These are phyloP conservation scores for Spodoptera littoralis DNA, from an alignment of 2,888 invertebrate genomes.

Conservation along the genomic window DNA sequence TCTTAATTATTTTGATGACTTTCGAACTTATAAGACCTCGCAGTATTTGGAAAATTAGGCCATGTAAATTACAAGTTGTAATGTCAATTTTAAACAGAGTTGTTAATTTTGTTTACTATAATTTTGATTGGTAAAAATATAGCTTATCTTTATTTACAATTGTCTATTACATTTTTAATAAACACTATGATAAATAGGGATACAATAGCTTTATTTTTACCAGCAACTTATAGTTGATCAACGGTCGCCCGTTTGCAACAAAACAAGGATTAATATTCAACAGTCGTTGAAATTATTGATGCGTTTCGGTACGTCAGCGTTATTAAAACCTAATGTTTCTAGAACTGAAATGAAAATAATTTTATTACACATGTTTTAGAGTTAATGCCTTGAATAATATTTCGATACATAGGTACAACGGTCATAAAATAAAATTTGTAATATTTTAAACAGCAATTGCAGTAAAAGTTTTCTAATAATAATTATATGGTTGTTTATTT, in stretches of 20 bases:
- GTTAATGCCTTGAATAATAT: constrained; percentile 22
- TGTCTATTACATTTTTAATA: background rate
- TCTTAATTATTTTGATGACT: no score
- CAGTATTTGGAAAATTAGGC: no score
- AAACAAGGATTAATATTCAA: constrained; percentile 73
- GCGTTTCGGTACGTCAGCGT: constrained; percentile 65
- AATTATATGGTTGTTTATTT: no score
- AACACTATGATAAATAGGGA: background rate
- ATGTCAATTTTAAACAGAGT: no score
- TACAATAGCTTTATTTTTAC: background rate
- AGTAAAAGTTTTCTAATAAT: no score
- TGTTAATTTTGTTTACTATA: no score
- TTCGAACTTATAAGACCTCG: no score
- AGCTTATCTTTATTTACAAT: no score
- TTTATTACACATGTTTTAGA: constrained; percentile 32
- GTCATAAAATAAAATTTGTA: no score
- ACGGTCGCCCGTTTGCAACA: constrained; percentile 47
- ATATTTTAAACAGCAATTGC: no score
- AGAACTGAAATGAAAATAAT: constrained; percentile 40
- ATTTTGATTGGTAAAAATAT: no score
- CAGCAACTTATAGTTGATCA: constrained; percentile 34
- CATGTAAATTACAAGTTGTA: no score
- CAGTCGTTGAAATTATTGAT: constrained; percentile 68
- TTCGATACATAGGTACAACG: background rate
- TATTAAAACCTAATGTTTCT: constrained; percentile 46